Evolutionary conservation across 2,888 invertebrate species (phyloP).

Genomic region (Leptinotarsa tumamoca): DNA sequence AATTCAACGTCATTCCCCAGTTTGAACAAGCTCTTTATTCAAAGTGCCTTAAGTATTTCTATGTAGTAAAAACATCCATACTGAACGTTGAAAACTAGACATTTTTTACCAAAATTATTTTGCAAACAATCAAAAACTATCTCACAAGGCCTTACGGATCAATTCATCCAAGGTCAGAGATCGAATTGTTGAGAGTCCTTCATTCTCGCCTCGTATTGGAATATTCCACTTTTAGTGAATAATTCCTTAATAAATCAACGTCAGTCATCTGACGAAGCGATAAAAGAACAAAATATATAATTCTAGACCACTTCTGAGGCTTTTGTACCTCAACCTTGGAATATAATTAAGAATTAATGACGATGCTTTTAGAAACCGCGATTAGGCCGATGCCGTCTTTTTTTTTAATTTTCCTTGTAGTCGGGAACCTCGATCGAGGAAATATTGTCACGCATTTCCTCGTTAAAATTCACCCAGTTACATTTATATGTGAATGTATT

Average conservation of each 20-base stretch:
- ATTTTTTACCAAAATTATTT: neutral
- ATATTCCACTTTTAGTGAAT: constrained; percentile 22
- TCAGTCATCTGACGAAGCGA: constrained; percentile 11
- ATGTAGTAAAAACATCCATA: no score
- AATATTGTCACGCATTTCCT: constrained; percentile 20
- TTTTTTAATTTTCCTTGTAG: neutral
- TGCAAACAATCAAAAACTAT: neutral
- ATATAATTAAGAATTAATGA: constrained; percentile 13
- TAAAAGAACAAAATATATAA: constrained; percentile 10
- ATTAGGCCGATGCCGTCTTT: constrained; percentile 3
- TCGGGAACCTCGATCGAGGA: neutral
- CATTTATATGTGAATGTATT: constrained; percentile 15
- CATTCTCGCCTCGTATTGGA: neutral
- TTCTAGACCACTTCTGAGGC: neutral
- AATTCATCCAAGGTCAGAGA: constrained; percentile 5
- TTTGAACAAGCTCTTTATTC: no score
- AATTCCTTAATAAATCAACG: constrained; percentile 31
- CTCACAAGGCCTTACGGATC: neutral
- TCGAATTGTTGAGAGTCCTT: neutral
- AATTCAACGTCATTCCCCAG: no score
- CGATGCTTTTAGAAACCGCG: constrained; percentile 1
- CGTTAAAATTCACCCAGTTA: constrained; percentile 13
- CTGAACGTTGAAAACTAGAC: no score
- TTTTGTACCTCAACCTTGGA: constrained; percentile 13
- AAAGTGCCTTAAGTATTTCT: no score